Conservation (phyloP, 2,113 vertebrate species). For the Phocoena sinus region DNA sequence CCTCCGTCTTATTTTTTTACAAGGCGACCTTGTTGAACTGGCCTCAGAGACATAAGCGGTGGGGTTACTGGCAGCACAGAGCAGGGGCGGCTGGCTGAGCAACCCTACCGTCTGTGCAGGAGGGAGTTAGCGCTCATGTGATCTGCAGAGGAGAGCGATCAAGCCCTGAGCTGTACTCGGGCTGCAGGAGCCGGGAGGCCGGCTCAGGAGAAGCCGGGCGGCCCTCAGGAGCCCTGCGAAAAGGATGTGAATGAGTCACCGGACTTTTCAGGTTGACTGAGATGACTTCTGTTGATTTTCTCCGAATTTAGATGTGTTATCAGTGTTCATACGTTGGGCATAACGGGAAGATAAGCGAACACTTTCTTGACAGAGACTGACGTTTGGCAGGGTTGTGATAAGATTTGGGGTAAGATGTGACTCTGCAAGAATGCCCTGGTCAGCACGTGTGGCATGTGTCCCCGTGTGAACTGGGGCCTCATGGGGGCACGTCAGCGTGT, state of each 20-base stretch:
- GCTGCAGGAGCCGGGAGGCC: conserved; percentile 41
- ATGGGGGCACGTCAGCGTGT: too few relatives aligned
- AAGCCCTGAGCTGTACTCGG: conserved; percentile 6
- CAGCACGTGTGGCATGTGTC: neutral
- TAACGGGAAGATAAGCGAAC: conserved; percentile 51
- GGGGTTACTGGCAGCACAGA: neutral
- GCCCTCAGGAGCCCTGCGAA: conserved; percentile 68
- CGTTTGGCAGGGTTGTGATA: neutral
- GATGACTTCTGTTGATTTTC: conserved; percentile 77
- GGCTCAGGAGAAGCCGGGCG: conserved; percentile 61
- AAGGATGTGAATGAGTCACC: conserved; percentile 81
- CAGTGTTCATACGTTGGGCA: conserved; percentile 60
- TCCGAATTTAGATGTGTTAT: conserved; percentile 76
- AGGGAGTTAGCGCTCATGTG: neutral
- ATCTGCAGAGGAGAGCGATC: neutral
- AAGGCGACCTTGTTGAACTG: neutral
- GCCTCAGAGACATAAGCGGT: neutral
- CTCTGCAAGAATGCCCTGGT: neutral
- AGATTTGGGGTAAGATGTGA: conserved; percentile 44
- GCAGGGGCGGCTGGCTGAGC: neutral
- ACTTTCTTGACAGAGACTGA: conserved; percentile 34
- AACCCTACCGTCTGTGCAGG: neutral
- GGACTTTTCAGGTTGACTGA: conserved; percentile 80
- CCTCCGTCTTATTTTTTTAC: conserved; percentile 7
- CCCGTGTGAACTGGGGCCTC: neutral